Evolutionary conservation across 2,888 invertebrate species (phyloP).

Genomic region (Gisinianus flammeolus): DNA sequence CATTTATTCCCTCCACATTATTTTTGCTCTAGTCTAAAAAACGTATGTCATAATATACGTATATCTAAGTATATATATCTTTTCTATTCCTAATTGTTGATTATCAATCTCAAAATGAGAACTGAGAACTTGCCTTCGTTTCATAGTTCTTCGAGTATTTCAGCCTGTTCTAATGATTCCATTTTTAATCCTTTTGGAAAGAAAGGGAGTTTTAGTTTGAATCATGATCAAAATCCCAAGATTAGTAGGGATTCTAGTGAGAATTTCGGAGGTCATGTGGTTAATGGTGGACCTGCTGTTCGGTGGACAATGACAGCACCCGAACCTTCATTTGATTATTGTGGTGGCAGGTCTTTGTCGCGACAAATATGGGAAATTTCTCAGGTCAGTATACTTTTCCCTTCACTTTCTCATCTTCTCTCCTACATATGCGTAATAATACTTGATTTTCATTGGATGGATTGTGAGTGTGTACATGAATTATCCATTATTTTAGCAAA

Average conservation of each 20-base stretch:
- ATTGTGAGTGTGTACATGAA: not conserved
- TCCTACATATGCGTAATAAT: too few relatives aligned
- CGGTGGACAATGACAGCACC: not conserved
- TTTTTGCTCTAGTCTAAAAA: not conserved
- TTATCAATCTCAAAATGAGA: constrained; percentile 21
- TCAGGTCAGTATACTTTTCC: not conserved
- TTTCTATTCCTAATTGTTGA: not conserved
- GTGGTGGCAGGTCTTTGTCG: constrained; percentile 3
- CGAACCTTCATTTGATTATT: not conserved
- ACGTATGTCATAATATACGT: too few relatives aligned
- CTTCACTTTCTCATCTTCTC: too few relatives aligned
- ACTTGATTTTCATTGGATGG: too few relatives aligned
- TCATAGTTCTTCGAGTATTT: constrained; percentile 4
- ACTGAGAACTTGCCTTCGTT: constrained; percentile 3
- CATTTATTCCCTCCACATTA: not conserved
- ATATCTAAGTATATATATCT: too few relatives aligned
- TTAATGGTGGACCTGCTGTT: not conserved
- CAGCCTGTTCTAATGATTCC: not conserved
- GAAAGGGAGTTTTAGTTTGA: constrained; percentile 11
- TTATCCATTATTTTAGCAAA: constrained; percentile 4
- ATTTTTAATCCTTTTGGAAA: constrained; percentile 14
- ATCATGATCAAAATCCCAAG: not conserved
- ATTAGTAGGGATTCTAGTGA: not conserved
- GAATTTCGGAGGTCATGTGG: too few relatives aligned
- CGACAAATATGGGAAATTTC: not conserved